Evolutionary conservation across 2,888 invertebrate genomes (phyloP).

Genomic region (Seira sanloemensis): DNA sequence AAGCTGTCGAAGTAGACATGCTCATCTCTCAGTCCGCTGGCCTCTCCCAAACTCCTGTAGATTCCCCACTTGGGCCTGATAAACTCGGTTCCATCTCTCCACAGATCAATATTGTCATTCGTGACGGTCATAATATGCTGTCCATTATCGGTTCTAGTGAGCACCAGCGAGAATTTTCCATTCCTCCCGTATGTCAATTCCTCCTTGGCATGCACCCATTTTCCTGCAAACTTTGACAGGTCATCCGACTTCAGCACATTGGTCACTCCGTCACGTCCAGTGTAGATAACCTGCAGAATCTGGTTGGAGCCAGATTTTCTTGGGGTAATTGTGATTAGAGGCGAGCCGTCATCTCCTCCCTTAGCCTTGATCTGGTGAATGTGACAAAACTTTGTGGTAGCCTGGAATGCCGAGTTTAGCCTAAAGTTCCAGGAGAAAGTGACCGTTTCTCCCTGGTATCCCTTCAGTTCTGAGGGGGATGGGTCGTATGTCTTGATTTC

Average conservation of each 20-base stretch:
- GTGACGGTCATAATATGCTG: slow-evolving; percentile 48
- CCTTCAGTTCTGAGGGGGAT: slow-evolving; percentile 42
- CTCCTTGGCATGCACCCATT: slow-evolving; percentile 67
- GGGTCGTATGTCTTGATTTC: slow-evolving; percentile 64
- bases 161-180: slow-evolving; percentile 46
- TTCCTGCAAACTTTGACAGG: slow-evolving; percentile 59
- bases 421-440: slow-evolving; percentile 70
- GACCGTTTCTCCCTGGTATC: slow-evolving; percentile 59
- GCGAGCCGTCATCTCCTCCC: slow-evolving; percentile 63
- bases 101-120: slow-evolving; percentile 63
- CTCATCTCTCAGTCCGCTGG: slow-evolving; percentile 62
- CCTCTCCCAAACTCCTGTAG: slow-evolving; percentile 69
- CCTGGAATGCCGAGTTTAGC: slow-evolving; percentile 67
- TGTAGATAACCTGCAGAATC: slow-evolving; percentile 59
- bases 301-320: slow-evolving; percentile 22
- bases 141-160: slow-evolving; percentile 49
- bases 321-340: slow-evolving; percentile 68
- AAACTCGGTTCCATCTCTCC: slow-evolving; percentile 54
- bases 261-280: slow-evolving; percentile 30
- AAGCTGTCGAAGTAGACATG: slow-evolving; percentile 65
- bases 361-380: slow-evolving; percentile 70
- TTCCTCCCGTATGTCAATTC: slow-evolving; percentile 47
- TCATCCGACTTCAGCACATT: slow-evolving; percentile 35
- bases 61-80: slow-evolving; percentile 70
- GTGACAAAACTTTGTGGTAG: slow-evolving; percentile 66